Evolutionary conservation across 2,888 invertebrate genomes (phyloP).

Genomic region (Mellilla xanthometata): DNA sequence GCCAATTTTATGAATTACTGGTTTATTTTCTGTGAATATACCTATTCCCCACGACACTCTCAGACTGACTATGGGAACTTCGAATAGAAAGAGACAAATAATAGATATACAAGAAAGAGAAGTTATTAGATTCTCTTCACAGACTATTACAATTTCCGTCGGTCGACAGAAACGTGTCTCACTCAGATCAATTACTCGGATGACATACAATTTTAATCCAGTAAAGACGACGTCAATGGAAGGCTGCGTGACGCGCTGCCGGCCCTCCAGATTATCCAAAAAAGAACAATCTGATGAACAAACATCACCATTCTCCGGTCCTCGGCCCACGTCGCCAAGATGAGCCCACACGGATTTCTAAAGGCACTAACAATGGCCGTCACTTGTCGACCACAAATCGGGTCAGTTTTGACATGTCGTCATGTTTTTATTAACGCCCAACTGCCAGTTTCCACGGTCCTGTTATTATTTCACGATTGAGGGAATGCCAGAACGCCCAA

Average conservation of each 20-base stretch:
- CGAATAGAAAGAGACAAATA: too few species aligned
- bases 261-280: conserved; percentile 61
- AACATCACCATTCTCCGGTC: conserved; percentile 59
- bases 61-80: too few species aligned
- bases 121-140: too few species aligned
- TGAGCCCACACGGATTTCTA: conserved; percentile 77
- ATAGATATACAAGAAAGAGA: too few species aligned
- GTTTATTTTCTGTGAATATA: too few species aligned
- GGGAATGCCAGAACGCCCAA: conserved; percentile 64
- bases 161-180: not conserved
- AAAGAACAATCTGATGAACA: conserved; percentile 66
- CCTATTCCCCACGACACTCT: too few species aligned
- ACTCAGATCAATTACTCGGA: not conserved
- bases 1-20: too few species aligned
- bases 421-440: conserved; percentile 79
- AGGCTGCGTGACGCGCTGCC: conserved; percentile 66
- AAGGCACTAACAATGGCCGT: conserved; percentile 62
- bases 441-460: conserved; percentile 62
- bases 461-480: conserved; percentile 59
- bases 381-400: conserved; percentile 77
- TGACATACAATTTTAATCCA: not conserved
- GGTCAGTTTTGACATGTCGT: conserved; percentile 80
- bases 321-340: conserved; percentile 53
- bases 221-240: conserved; percentile 42
- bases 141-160: too few species aligned